Percentiles rank a stretch among this genome's conserved stretches.
These are phyloP conservation scores for Pogonognathellus flavescens DNA, from an alignment of 1,140 invertebrate genomes.

Conservation along the genomic window DNA sequence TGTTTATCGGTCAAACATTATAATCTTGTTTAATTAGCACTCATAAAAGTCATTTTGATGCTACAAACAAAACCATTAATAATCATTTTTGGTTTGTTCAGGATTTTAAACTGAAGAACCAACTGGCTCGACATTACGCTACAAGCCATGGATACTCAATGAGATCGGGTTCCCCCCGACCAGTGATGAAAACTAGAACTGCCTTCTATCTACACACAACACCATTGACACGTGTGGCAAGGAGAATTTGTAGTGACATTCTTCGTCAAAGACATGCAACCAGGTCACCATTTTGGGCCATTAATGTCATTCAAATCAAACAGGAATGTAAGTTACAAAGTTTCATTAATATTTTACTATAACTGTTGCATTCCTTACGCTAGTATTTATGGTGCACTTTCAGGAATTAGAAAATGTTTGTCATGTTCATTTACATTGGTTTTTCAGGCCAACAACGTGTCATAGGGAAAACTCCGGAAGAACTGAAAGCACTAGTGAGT, in stretches of 20 bases:
- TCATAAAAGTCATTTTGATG: no score
- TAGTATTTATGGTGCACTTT: no score
- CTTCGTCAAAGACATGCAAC: conserved; percentile 88
- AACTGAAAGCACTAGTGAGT: conserved; percentile 74
- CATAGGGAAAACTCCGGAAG: conserved; percentile 75
- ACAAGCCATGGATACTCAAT: conserved; percentile 86
- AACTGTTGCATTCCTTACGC: no score
- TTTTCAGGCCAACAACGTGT: conserved; percentile 75
- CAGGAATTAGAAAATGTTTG: no score
- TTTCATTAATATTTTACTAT: neutral
- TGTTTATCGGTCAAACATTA: neutral
- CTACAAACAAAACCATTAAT: no score
- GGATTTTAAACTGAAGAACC: conserved; percentile 94
- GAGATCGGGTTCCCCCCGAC: conserved; percentile 82
- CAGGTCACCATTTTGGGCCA: conserved; percentile 86
- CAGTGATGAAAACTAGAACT: conserved; percentile 96
- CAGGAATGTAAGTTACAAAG: conserved; percentile 80
- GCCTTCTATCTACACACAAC: conserved; percentile 95
- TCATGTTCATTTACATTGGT: conserved; percentile 38
- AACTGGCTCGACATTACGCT: conserved; percentile 91
- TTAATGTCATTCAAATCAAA: conserved; percentile 87
- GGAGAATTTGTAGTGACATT: conserved; percentile 85
- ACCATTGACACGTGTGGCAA: conserved; percentile 86
- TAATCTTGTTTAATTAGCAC: neutral
- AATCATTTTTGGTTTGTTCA: conserved; percentile 65